Conservation (phyloP, 1,140 invertebrate genomes). For the Fopius arisanus region DNA sequence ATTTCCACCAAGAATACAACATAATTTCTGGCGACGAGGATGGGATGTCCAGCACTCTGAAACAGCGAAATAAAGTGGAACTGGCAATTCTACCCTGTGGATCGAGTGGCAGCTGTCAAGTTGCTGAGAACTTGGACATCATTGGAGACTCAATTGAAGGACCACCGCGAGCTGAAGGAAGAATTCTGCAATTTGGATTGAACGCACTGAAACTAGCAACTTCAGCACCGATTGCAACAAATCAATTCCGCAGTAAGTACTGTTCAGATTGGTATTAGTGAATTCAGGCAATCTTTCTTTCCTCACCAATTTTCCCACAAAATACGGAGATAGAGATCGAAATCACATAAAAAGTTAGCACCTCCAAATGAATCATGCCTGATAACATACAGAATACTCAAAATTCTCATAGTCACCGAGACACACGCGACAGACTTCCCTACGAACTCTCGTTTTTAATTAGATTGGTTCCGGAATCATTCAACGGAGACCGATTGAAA, state of each 20-base stretch:
- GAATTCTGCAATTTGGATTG: not conserved
- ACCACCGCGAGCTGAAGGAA: not conserved
- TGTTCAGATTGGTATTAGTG: not conserved
- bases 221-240: not conserved
- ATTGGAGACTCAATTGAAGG: not conserved
- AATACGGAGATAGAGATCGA: not conserved
- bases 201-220: not conserved
- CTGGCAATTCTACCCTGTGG: not conserved
- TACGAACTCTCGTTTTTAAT: conserved; percentile 11
- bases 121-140: not conserved
- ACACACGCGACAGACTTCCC: too few species aligned
- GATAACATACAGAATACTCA: conserved; percentile 41
- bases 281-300: not conserved
- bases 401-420: too few species aligned
- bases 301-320: not conserved
- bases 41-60: not conserved
- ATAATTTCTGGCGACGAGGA: too few species aligned
- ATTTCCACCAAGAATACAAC: too few species aligned
- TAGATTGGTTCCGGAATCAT: conserved; percentile 21
- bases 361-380: conserved; percentile 20
- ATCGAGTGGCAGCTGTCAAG: not conserved
- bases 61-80: not conserved
- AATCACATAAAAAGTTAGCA: not conserved
- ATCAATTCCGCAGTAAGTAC: not conserved
- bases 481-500: conserved; percentile 22